Evolutionary conservation across 2,888 invertebrate genomes (phyloP).

Genomic region (Halictus quadricinctus): DNA sequence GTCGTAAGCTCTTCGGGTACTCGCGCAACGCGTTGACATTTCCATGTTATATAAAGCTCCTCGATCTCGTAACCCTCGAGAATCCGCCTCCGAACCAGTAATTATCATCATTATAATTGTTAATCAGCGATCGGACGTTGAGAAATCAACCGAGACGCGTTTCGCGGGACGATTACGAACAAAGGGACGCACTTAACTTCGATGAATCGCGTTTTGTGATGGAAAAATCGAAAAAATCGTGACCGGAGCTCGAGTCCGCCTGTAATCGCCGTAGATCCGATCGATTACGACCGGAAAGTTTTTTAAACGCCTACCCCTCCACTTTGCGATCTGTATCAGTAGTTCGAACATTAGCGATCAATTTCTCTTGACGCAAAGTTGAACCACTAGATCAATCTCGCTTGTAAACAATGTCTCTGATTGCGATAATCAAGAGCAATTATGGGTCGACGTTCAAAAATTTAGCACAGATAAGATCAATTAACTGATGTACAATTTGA

Average conservation of each 20-base stretch:
- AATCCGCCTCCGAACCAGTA: not conserved
- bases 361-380: not conserved
- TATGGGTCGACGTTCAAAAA: not conserved
- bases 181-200: not conserved
- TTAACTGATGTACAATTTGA: not conserved
- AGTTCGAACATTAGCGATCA: not conserved
- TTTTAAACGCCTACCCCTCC: not conserved
- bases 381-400: not conserved
- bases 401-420: not conserved
- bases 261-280: not conserved
- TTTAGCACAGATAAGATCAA: not conserved
- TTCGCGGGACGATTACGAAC: not conserved
- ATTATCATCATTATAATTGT: slow-evolving; percentile 19
- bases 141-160: not conserved
- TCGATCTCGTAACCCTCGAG: slow-evolving; percentile 11
- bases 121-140: slow-evolving; percentile 1
- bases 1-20: slow-evolving; percentile 10
- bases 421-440: not conserved
- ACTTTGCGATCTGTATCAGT: not conserved
- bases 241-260: not conserved
- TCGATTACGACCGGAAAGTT: not conserved
- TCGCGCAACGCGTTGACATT: slow-evolving; percentile 4
- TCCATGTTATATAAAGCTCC: slow-evolving; percentile 30
- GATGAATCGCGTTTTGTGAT: not conserved
- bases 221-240: not conserved